A percentile compares a stretch with the other conserved stretches of the same genome.
Conservation (phyloP, 2,797 vertebrate genomes). For the Myiotriccus ornatus region DNA sequence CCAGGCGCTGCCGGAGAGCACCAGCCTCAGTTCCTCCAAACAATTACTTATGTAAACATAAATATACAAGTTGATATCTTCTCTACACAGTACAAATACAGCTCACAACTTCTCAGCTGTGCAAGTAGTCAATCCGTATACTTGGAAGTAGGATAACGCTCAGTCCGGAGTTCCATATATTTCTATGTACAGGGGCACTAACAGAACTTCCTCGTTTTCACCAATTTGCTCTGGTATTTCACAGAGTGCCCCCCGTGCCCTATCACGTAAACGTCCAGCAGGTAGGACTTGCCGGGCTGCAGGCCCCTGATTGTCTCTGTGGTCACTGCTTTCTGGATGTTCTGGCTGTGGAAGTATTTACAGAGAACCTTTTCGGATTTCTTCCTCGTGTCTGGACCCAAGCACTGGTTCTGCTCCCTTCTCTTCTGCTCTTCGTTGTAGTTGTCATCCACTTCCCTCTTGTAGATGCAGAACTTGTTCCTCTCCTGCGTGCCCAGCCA, state of each 20-base stretch:
- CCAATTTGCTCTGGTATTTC: conserved; percentile 97
- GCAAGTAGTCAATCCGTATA: conserved; percentile 86
- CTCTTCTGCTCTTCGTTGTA: conserved; percentile 89
- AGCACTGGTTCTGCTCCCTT: conserved; percentile 92
- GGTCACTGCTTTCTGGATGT: conserved; percentile 94
- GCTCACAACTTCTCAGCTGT: conserved; percentile 83
- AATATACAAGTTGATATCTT: conserved; percentile 86
- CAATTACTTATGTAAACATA: conserved; percentile 82
- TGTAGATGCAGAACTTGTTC: conserved; percentile 97
- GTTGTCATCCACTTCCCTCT: conserved; percentile 86
- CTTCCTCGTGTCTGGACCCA: conserved; percentile 90
- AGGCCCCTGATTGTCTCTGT: conserved; percentile 93
- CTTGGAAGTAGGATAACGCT: conserved; percentile 82
- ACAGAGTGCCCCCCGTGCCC: conserved; percentile 93
- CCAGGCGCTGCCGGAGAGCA: conserved; percentile 54
- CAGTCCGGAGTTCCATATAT: conserved; percentile 82
- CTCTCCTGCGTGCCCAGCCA: conserved; percentile 98
- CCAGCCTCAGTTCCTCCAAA: conserved; percentile 53
- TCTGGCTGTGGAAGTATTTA: conserved; percentile 97
- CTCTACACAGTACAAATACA: conserved; percentile 84
- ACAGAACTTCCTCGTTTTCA: conserved; percentile 98
- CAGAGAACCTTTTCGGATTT: conserved; percentile 96
- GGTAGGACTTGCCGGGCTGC: conserved; percentile 91
- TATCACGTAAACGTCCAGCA: conserved; percentile 96
- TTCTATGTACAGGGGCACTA: conserved; percentile 81